Evolutionary conservation across 1,140 invertebrate genomes (phyloP), one percentile per base, ranked within the genome.

Genomic region (Plodia interpunctella): DNA sequence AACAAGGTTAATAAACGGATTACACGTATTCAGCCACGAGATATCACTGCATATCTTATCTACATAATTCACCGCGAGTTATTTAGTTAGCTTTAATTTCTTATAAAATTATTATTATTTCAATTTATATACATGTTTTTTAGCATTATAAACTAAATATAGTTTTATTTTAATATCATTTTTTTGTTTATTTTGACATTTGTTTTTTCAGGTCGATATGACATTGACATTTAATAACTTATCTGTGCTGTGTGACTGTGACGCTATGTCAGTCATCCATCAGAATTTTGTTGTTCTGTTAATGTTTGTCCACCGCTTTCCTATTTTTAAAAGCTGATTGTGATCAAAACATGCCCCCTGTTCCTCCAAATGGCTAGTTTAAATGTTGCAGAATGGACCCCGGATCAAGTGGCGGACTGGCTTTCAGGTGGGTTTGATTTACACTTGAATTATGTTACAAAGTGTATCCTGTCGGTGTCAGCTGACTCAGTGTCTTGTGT

Each of bases 361-460:
- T 19, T 49, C 20, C 19, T 58, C 55, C 55, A 76, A 72, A 96
- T 95, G 95, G 95, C 95, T 83, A 96, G 95, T 88, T 94, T 97
- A 73, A 97, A 97, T 90, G 95, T 98, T 68, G 94, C 93, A 62
- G 96, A 97, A 91, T 98, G 97, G 97, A 95, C 94, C 66, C 94
- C 96, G n/a, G 95, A 97, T 75, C 96, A 98, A 92, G 96, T 98
- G 59, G 96, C 94, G 63, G 96, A 97, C 80, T 98, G 97, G 97
- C 89, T 98, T 62, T 95, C 95, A 94, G 97, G 97, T 82, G 57
- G 20, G 72, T 72, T 44, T 59, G 18, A 49, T 55, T 55, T 55
- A 32, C 11, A 32, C 6, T 4, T 32, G 30, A 32, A 32, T 10
- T 32, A 57, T 59, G 49, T 28, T 54, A 54, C 5, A 5, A 44